Evolutionary conservation across 2,797 vertebrate species (phyloP), one percentile per base, ranked within the genome.

Genomic region (Okamejei kenojei): DNA sequence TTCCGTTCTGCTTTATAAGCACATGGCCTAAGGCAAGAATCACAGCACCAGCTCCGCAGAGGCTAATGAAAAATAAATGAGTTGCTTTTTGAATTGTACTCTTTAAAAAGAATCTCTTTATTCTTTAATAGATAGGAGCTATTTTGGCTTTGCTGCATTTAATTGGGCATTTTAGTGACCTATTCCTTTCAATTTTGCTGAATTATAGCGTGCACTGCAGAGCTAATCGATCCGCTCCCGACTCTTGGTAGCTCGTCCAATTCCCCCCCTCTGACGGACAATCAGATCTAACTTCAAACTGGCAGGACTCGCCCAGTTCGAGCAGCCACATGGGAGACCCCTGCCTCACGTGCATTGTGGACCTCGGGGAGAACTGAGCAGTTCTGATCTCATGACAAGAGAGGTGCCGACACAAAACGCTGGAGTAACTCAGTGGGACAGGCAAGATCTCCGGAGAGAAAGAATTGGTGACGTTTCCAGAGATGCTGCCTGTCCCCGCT

Each of bases 71-170:
- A 92, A 76, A 76, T 92, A 92, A 92, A 92, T 54, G 68, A 76
- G 90, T 71, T 92, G 90, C 35, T 76, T 92, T 92, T n/a, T 74
- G 71, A 73, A 76, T 73, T 71, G 9, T 1, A 11, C 71, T 92
- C 90, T 92, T 92, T 76, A 91, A 91, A 91, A 91, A 92, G 38
- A 76, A 92, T 92, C 71, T 15, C 71, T 92, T 92, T 92, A 92
- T 54, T 92, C 90, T 92, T 76, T 92, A 76, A 92, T 92, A 92
- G 90, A 92, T 92, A 58, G 71, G 90, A 74, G 71, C 35, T 76
- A 26, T 76, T 68, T 92, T 74, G n/a, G 38, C 65, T 74, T 92
- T 92, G 26, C n/a, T 29, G 45, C 19, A 58, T 29, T 92, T 73
- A 92, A 73, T 92, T 73, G 90, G 68, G 38, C 38, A 74, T 26